Evolutionary conservation across 2,113 vertebrate species (phyloP), one percentile per base, ranked within the genome.

Genomic region (Benitochromis conjunctus): DNA sequence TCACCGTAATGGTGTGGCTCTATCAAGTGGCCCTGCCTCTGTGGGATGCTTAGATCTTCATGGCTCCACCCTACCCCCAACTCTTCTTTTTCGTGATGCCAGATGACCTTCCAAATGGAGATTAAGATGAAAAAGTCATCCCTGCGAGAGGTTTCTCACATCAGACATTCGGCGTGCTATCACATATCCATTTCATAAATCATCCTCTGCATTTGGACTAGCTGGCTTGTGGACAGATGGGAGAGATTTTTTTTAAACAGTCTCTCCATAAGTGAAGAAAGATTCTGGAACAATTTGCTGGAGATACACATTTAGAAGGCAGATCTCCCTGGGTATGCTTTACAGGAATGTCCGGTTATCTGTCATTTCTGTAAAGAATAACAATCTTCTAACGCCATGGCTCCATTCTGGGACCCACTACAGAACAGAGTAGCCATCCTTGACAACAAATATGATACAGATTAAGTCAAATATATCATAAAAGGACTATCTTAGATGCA

Each of bases 1-100:
- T 93, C 92, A 90, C 79, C 31, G 60, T 92, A 93, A 95, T 93
- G 89, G 89, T 66, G 83, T 71, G 88, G 92, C 90, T 92, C 92
- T 92, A 89, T 92, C 92, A 80, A 86, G 92, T 84, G 81, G 74
- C 80, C 48, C 54, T 14, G 90, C 88, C 88, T 94, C 94, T 31
- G n/a, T 9, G 83, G 94, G 92, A 86, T 36, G 56, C 29, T 87
- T 81, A 88, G 83, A 82, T 83, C 84, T 81, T 89, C 84, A 81
- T 86, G 19, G 56, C 81, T 60, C 38, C 13, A 53, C 87, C 76
- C 56, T 41, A 80, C 89, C 88, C 78, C 64, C 57, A 14, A 64
- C 83, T 89, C 82, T 31, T 86, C 88, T 80, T 87, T 86, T 38
- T 57, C 48, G 66, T 36, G 62, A 86, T 2, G 43, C 71, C 2